Percentiles rank a stretch among this genome's conserved stretches.
phyloP scores from a whole-genome alignment of 2,888 invertebrate species.

The Trypoxylon attenuatum region DNA sequence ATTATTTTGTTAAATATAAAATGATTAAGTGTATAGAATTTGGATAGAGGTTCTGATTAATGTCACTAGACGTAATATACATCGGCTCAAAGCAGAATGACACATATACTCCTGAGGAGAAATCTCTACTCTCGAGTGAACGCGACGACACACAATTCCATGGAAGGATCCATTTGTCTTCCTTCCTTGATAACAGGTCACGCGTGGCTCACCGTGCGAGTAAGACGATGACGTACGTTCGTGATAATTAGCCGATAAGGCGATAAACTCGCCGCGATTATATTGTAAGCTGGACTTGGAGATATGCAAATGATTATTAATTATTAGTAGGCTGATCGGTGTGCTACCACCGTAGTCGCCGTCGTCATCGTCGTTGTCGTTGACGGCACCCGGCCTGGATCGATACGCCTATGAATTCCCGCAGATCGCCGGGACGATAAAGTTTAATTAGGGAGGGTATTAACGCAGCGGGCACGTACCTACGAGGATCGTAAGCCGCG shows the following conservation, averaged over 20 bases:
- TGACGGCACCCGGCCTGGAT: slow-evolving; percentile 21
- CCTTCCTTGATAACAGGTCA: slow-evolving; percentile 8
- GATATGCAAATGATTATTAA: slow-evolving; percentile 57
- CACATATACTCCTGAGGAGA: no score
- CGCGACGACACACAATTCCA: no score
- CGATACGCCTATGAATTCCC: slow-evolving; percentile 36
- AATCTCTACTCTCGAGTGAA: no score
- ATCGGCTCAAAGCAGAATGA: no score
- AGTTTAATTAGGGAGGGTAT: slow-evolving; percentile 57
- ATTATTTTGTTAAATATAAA: no score
- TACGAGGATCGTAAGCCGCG: slow-evolving; percentile 31
- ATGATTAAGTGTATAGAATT: no score
- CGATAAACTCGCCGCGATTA: slow-evolving; percentile 41
- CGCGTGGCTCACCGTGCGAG: slow-evolving; percentile 6
- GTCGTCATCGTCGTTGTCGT: slow-evolving; percentile 13
- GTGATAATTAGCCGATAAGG: slow-evolving; percentile 38
- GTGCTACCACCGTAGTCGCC: slow-evolving; percentile 33
- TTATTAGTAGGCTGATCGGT: slow-evolving; percentile 48
- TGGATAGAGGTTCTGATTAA: no score
- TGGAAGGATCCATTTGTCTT: slow-evolving; percentile 2
- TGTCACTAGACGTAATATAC: no score
- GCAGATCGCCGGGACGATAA: slow-evolving; percentile 48
- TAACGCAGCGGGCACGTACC: slow-evolving; percentile 46
- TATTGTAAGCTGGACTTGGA: slow-evolving; percentile 38
- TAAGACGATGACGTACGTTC: slow-evolving; percentile 11